Conservation (phyloP, 2,113 vertebrate species). For the Lates calcarifer region DNA sequence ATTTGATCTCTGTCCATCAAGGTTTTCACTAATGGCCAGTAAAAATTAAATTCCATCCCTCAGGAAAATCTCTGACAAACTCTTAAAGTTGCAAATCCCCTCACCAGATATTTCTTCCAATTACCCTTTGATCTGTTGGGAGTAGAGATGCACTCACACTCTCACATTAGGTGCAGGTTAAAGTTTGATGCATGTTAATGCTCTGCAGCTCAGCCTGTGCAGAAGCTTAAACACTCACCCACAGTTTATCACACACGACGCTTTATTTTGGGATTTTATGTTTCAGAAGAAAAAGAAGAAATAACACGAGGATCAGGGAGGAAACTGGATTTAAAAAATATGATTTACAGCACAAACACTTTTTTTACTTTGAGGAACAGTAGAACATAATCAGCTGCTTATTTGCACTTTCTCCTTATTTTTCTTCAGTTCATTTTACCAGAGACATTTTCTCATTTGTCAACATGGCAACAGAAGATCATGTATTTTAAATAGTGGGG, state of each 20-base stretch:
- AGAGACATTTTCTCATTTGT: neutral
- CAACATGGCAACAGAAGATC: neutral
- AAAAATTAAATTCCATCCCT: conserved; percentile 26
- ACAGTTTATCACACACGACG: neutral
- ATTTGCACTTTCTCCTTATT: neutral
- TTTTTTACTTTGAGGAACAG: too few species aligned
- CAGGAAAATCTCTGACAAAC: conserved; percentile 17
- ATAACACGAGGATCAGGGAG: neutral
- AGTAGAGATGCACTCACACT: neutral
- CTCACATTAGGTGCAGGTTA: neutral
- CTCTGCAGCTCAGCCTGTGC: neutral
- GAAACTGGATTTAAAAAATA: conserved; percentile 8
- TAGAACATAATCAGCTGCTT: conserved; percentile 19
- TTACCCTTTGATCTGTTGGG: conserved; percentile 58
- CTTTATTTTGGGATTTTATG: neutral
- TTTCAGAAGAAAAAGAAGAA: neutral
- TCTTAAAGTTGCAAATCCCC: conserved; percentile 31
- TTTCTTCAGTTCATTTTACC: neutral
- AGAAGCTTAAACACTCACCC: neutral
- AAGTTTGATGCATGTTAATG: neutral
- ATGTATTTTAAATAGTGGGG: neutral
- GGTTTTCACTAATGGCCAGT: conserved; percentile 10
- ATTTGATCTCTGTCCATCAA: conserved; percentile 44
- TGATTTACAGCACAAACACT: too few species aligned
- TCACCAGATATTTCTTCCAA: conserved; percentile 44